A percentile compares a stretch with the other conserved stretches of the same genome.
These are phyloP conservation scores for Gandaritis pyraliata DNA, from an alignment of 2,888 invertebrate genomes.

Conservation along the genomic window DNA sequence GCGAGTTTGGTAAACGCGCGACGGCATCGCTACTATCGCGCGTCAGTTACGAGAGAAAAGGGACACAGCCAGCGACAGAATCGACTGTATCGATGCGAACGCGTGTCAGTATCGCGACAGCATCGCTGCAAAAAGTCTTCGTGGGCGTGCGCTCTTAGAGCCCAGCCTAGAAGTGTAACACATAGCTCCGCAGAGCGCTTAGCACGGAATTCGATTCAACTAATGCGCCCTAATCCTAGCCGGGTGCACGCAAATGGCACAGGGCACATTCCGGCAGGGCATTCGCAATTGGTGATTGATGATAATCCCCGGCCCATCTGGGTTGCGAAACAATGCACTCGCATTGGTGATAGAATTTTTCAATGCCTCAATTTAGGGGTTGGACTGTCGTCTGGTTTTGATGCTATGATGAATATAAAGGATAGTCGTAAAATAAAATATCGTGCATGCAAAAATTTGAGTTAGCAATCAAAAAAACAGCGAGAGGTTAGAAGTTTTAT, in stretches of 20 bases:
- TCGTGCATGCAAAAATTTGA: too few species aligned
- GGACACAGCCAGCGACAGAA: too few species aligned
- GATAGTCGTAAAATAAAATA: slow-evolving; percentile 4
- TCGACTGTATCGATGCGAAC: too few species aligned
- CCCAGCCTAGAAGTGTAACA: slow-evolving; percentile 54
- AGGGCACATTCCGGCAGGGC: slow-evolving; percentile 73
- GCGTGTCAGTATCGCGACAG: too few species aligned
- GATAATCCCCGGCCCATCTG: slow-evolving; percentile 73
- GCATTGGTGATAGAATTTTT: slow-evolving; percentile 53
- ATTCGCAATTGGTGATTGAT: slow-evolving; percentile 79
- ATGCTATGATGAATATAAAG: slow-evolving; percentile 28
- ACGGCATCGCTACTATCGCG: too few species aligned
- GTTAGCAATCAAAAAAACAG: too few species aligned
- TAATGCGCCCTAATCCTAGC: slow-evolving; percentile 80
- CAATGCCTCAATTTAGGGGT: slow-evolving; percentile 38
- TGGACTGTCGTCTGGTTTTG: slow-evolving; percentile 30
- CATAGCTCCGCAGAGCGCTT: slow-evolving; percentile 77
- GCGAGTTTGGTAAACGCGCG: too few species aligned
- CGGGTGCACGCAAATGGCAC: slow-evolving; percentile 64
- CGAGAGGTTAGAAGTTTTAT: too few species aligned
- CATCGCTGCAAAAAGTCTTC: too few species aligned
- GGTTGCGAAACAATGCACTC: slow-evolving; percentile 62
- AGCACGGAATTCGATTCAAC: slow-evolving; percentile 81
- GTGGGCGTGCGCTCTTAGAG: too few species aligned
- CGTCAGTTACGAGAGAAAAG: too few species aligned